Conservation (phyloP, 2,888 invertebrate species). For the Scotopteryx bipunctaria region DNA sequence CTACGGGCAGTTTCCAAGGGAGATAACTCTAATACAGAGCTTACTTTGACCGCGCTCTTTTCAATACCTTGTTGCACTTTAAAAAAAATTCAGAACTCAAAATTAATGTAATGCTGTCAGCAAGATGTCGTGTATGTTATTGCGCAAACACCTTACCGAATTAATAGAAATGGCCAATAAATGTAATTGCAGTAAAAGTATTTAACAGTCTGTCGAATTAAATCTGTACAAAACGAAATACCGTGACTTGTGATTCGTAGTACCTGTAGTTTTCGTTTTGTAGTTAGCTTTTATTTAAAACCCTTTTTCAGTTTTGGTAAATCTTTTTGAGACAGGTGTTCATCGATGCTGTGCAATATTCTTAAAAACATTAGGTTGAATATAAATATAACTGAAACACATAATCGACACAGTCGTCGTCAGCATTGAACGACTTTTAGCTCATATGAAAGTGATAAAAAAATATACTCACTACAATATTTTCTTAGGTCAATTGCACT, state of each 20-base stretch:
- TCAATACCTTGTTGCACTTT: slow-evolving; percentile 24
- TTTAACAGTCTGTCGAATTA: slow-evolving; percentile 81
- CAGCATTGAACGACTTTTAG: no score
- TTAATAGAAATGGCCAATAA: slow-evolving; percentile 69
- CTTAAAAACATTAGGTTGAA: no score
- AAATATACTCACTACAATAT: no score
- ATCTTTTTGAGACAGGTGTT: no score
- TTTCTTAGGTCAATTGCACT: no score
- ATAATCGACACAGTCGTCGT: no score
- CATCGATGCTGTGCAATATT: no score
- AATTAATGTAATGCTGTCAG: slow-evolving; percentile 33
- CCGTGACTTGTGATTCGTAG: slow-evolving; percentile 70
- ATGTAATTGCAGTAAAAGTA: slow-evolving; percentile 80
- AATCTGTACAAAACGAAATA: slow-evolving; percentile 80
- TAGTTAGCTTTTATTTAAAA: slow-evolving; percentile 35
- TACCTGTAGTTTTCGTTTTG: slow-evolving; percentile 44
- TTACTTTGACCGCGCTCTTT: slow-evolving; percentile 21
- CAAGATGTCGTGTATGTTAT: slow-evolving; percentile 34
- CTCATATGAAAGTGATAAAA: no score
- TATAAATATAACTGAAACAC: no score
- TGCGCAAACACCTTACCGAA: slow-evolving; percentile 71
- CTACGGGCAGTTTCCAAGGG: slow-evolving; percentile 23
- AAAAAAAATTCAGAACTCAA: slow-evolving; percentile 24
- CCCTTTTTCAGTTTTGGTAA: neutral
- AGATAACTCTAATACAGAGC: slow-evolving; percentile 21